Evolutionary conservation across 1,140 invertebrate genomes (phyloP).

Genomic region (Vollenhovia emeryi): DNA sequence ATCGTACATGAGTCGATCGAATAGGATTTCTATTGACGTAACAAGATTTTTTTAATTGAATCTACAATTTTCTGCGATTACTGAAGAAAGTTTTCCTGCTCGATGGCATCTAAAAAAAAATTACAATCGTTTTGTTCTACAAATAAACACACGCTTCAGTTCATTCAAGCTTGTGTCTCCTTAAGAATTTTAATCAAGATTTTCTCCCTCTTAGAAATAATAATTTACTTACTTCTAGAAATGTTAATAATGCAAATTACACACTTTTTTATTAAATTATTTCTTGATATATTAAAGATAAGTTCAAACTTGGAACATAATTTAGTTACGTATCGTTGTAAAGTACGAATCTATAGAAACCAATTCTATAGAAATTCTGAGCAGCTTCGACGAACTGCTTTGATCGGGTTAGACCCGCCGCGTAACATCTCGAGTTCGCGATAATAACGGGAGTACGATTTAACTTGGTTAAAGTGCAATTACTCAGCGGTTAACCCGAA

Average conservation of each 20-base stretch:
- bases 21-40: slow-evolving; percentile 9
- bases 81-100: neutral
- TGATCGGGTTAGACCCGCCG: slow-evolving; percentile 68
- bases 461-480: slow-evolving; percentile 76
- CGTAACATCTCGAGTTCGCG: slow-evolving; percentile 70
- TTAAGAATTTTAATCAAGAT: neutral
- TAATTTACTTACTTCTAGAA: neutral
- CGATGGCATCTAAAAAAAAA: neutral
- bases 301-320: slow-evolving; percentile 7
- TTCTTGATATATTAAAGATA: neutral
- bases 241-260: neutral
- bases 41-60: neutral
- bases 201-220: neutral
- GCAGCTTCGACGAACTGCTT: slow-evolving; percentile 61
- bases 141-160: neutral
- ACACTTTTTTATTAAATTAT: neutral
- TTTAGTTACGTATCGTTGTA: slow-evolving; percentile 20
- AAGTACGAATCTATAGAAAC: slow-evolving; percentile 50
- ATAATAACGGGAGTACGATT: slow-evolving; percentile 74
- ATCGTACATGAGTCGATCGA: slow-evolving; percentile 31
- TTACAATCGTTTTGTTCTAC: neutral
- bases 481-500: slow-evolving; percentile 74
- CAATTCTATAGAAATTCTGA: slow-evolving; percentile 68
- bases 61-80: neutral
- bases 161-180: neutral